Base-by-base conservation (phyloP, 1,140 invertebrate genomes). In the Saccostrea cuccullata region DNA sequence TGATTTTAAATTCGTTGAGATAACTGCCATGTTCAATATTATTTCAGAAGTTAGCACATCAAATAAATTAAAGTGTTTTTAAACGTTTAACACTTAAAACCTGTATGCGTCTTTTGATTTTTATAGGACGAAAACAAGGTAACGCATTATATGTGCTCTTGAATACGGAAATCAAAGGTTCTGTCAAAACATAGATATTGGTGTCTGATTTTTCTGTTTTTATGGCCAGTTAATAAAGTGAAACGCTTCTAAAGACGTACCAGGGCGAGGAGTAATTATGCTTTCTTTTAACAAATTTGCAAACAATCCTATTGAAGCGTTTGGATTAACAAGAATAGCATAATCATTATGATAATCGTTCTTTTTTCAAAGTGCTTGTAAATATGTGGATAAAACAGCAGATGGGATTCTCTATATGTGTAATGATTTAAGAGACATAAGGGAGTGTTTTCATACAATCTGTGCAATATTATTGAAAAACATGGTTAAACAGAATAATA, bases 61-160 rank as follows among this genome's bases (percentile, higher is more conserved):
- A 64, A 64, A 64, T 20, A 6, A 17, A n/a, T n/a, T n/a, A n/a
- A 64, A 64, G n/a, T 47, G 47, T 47, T 47, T 47, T 47, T 47
- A 47, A 8, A 64, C 0, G 5, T 20, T 17, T 20, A 64, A 64
- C 17, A 6, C 13, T 5, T 17, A n/a, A 20, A n/a, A 64, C n/a
- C n/a, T 64, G 17, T 6, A 20, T n/a, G 5, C n/a, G 15, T 20
- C 17, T 82, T 26, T 82, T 82, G 15, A 82, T 36, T 47, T 82
- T 30, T 82, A 82, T 82, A 82, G 73, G 40, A 82, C 13, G 73
- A 47, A 36, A 23, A 23, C 23, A 15, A 82, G 73, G 40, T 82
- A 36, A 82, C 15, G 5, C 17, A 17, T 82, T 30, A 47, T 5
- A 5, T 30, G 26, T 82, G 47, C 47, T 47, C 9, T 9, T 47